A percentile compares a stretch with the other conserved stretches of the same genome.
Evolutionary conservation across 2,888 invertebrate species (phyloP).

Genomic region (Troilus luridus): DNA sequence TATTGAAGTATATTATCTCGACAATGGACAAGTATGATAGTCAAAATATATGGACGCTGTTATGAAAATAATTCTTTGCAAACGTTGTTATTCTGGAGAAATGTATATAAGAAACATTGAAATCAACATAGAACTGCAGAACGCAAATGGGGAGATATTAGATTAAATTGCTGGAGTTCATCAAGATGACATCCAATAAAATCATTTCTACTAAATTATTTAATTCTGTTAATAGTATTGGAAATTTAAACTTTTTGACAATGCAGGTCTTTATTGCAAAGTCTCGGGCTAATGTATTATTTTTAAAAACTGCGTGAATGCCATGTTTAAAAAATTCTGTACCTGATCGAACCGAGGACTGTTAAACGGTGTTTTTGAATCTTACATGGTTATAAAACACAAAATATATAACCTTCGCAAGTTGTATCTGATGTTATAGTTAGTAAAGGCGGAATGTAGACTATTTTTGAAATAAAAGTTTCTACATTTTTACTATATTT

Average conservation of each 20-base stretch:
- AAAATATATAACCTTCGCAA: neutral
- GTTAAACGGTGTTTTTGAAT: neutral
- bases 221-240: neutral
- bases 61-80: too few relatives aligned
- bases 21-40: too few relatives aligned
- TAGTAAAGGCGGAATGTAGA: slow-evolving; percentile 41
- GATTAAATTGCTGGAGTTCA: too few relatives aligned
- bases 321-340: neutral
- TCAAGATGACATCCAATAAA: too few relatives aligned
- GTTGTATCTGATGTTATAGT: neutral
- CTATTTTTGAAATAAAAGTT: slow-evolving; percentile 1
- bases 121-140: too few relatives aligned
- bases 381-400: neutral
- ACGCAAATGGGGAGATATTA: too few relatives aligned
- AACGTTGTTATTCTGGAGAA: too few relatives aligned
- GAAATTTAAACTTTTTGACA: neutral
- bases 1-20: too few relatives aligned
- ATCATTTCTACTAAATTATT: neutral
- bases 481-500: slow-evolving; percentile 23
- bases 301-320: neutral
- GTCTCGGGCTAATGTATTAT: neutral
- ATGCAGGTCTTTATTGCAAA: neutral
- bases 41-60: too few relatives aligned
- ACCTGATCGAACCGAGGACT: neutral
- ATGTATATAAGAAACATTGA: too few relatives aligned